phyloP scores from a whole-genome alignment of 2,113 vertebrate species.

The Pristiophorus japonicus region DNA sequence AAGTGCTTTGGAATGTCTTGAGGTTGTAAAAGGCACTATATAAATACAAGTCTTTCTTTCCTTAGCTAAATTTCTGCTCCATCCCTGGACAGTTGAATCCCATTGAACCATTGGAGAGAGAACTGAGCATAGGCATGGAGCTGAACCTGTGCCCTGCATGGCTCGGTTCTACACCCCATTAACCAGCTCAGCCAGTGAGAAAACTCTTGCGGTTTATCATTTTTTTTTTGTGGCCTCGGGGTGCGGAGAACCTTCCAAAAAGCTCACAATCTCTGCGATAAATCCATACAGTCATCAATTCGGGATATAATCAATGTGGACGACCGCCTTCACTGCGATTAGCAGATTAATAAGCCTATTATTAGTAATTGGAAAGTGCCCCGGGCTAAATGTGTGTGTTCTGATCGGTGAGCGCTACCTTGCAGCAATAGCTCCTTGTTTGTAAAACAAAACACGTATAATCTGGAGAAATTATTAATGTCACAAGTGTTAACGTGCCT shows the following conservation, averaged over 20 bases:
- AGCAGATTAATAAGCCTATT: neutral
- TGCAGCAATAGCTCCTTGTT: slow-evolving; percentile 54
- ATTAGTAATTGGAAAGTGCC: neutral
- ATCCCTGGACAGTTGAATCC: neutral
- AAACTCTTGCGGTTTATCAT: neutral
- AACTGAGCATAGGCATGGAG: neutral
- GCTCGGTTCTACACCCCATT: neutral
- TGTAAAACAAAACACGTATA: slow-evolving; percentile 58
- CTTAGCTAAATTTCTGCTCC: neutral
- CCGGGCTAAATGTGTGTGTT: neutral
- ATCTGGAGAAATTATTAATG: slow-evolving; percentile 63
- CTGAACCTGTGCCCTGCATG: neutral
- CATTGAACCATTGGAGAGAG: neutral
- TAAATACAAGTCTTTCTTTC: neutral
- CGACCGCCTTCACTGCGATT: neutral
- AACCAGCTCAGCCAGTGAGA: neutral
- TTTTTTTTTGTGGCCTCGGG: neutral
- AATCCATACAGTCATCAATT: neutral
- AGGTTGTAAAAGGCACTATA: neutral
- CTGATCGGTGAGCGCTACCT: slow-evolving; percentile 31
- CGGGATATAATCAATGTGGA: neutral
- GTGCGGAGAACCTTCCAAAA: neutral
- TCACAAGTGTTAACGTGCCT: slow-evolving; percentile 61
- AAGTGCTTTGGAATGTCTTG: neutral
- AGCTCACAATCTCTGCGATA: neutral